Evolutionary conservation across 1,140 invertebrate species (phyloP), one percentile per base, ranked within the genome.

Genomic region (Spodoptera frugiperda): DNA sequence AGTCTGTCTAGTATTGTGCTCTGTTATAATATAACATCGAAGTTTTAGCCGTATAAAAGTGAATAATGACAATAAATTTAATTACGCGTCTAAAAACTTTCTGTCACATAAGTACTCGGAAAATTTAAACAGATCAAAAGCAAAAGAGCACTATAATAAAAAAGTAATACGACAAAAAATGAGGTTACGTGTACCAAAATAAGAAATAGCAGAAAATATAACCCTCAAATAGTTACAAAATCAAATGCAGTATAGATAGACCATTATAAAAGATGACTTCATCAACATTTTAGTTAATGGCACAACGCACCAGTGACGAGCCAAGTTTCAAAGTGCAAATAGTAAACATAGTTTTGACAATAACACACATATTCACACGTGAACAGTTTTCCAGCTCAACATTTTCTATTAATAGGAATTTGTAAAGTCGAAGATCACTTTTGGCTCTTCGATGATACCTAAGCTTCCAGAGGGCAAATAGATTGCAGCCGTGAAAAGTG

Each of bases 391-490:
- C n/a, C 46, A 63, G 55, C 25, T 19, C 25, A 71, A 76, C 65
- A 63, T 54, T 72, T 15, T 33, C 53, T 78, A 77, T 75, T 65
- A 61, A 55, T 77, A 80, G 33, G 11, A 71, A 30, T 61, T 19
- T 19, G 39, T 63, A 46, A 65, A 76, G 78, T 82, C 65, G 79
- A 77, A 79, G 78, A 80, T 73, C 71, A 39, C 49, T 75, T 79
- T 84, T 87, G 82, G 82, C 83, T 84, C 81, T 82, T 78, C 49
- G 76, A 75, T 63, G 68, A 87, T 81, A 71, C 81, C 80, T 82
- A 83, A 84, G 79, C 77, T 78, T 11, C 30, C 30, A 63, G 78
- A 54, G 77, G 79, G 82, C 79, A 84, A 85, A 88, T 85, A 81
- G 81, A 85, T 84, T 74, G 73, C 71, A 82, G 54, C 80, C 80